Conservation (phyloP, 2,797 vertebrate genomes). For the Varecia variegata region DNA sequence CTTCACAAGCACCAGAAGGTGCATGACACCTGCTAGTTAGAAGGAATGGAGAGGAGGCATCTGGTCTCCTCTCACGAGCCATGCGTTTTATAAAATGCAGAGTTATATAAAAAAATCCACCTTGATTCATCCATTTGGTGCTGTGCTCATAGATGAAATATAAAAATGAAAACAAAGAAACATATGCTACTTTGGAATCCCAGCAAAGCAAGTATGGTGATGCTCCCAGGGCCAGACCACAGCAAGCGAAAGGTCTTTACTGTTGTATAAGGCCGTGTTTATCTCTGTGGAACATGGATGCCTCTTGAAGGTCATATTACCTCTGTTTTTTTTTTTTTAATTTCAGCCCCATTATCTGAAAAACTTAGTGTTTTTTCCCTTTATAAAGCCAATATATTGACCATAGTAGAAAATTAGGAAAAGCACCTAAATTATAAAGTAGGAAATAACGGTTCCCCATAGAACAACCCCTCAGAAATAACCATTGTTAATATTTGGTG, state of each 20-base stretch:
- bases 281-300: background rate
- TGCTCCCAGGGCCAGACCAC: background rate
- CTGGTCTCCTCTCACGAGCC: background rate
- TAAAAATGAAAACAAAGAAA: constrained; percentile 28
- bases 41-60: background rate
- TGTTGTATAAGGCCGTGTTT: background rate
- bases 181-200: background rate
- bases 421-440: constrained; percentile 25
- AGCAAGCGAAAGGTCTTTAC: background rate
- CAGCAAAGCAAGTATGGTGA: background rate
- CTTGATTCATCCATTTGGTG: background rate
- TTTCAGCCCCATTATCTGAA: background rate
- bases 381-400: background rate
- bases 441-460: background rate
- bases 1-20: background rate
- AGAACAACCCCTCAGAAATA: constrained; percentile 44
- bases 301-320: background rate
- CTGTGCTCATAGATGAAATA: background rate
- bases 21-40: background rate
- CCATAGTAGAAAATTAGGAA: constrained; percentile 5
- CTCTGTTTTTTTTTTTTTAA: background rate
- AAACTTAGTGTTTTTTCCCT: background rate
- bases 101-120: background rate
- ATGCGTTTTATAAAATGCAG: constrained; percentile 5
- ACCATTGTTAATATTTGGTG: background rate